Evolutionary conservation across 2,888 invertebrate species (phyloP), one percentile per base, ranked within the genome.

Genomic region (Melinaea menophilus): DNA sequence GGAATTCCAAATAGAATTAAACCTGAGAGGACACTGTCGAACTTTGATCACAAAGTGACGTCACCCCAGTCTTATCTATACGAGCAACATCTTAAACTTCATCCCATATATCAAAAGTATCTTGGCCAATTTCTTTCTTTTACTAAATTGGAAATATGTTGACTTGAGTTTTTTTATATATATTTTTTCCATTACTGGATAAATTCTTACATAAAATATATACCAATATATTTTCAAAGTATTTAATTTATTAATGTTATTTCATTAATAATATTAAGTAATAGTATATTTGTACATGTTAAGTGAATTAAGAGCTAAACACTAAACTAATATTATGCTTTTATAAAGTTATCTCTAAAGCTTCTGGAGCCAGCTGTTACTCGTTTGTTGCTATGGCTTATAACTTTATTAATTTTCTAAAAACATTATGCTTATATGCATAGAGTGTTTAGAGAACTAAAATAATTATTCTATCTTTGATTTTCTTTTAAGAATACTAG

Each of bases 1-100:
- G 73, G 73, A 69, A 72, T 70, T 84, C 88, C 88, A 88, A 88
- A 89, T 88, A 86, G 88, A 89, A 87, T 89, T 85, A 86, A 88
- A 86, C 82, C 84, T 73, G 80, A 76, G 78, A 79, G 75, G 79
- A 79, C 79, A 78, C 69, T 72, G 74, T 74, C 71, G 81, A 81
- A 82, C 80, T 85, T 85, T 82, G 84, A 84, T 84, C 73, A 73
- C 73, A 73, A 69, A 74, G 78, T 80, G 75, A 76, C 83, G 77
- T 83, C 79, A 78, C 77, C 77, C 73, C 72, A 71, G 65, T 66
- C 66, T 69, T 70, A 66, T 67, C 69, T 71, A 51, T 31, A 51
- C 51, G 51, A 80, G 80, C 80, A 76, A 57, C 59, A 57, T 51
- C 51, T 51, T 51, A 51, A 51, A 51, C 51, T 51, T 51, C 51